Base-by-base conservation (phyloP, 2,797 vertebrate genomes). In the Lithobates sylvaticus region DNA sequence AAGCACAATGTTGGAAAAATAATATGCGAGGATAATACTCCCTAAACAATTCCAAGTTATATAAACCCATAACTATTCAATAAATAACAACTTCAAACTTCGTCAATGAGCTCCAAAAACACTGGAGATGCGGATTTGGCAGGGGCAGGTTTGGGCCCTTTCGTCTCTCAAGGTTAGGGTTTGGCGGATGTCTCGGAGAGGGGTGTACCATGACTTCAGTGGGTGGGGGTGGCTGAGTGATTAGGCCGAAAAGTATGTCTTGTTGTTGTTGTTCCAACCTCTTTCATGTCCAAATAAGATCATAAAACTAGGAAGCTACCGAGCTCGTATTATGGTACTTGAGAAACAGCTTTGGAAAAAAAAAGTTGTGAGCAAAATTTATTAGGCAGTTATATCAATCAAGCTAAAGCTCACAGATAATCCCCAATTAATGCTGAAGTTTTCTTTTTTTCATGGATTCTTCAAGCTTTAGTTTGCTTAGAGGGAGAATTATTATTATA, bases 171-270 rank as follows among this genome's bases (percentile, higher is more conserved):
- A 84, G 86, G 86, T 79, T 84, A 74, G 26, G 81, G 81, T 87
- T 84, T 87, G 86, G 86, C 86, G 1, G 65, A 26, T 12, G 34
- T 68, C 54, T 79, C 15, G 10, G 23, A 77, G 23, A 64, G 78
- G 84, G 84, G 84, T 32, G 84, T 81, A 83, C 80, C 54, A 78
- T 83, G 81, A 83, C 86, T 84, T 75, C 81, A 87, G 50, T 47
- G 81, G 86, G 86, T 79, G 76, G 76, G 68, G 81, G 69, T 27
- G 80, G 39, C 69, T 32, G 18, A 77, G 32, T 83, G 85, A 87
- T 87, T 87, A 74, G 1, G 27, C 76, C 0, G 6, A 83, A 61
- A 83, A 70, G n/a, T 84, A 84, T 84, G 76, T 78, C 76, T 50
- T 74, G 50, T 83, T 87, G 75, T 87, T 86, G 74, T 69, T 71